These are phyloP conservation scores for Venusia cambrica DNA, from an alignment of 2,888 invertebrate genomes.

Conservation along the genomic window DNA sequence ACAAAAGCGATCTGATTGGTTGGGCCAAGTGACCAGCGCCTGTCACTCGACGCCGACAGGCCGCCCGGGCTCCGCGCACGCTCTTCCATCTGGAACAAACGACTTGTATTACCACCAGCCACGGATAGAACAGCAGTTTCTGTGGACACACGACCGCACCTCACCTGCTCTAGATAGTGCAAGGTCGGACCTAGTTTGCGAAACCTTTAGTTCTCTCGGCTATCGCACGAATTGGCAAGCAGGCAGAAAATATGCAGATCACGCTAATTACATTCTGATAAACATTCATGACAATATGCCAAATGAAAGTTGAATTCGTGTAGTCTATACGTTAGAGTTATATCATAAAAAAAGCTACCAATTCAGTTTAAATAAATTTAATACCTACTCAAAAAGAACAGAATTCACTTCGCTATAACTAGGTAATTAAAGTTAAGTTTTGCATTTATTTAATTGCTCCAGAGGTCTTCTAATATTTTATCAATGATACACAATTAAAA, in stretches of 20 bases:
- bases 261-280: not conserved
- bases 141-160: conserved; percentile 29
- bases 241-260: not conserved
- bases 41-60: conserved; percentile 67
- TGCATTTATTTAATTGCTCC: too few relatives aligned
- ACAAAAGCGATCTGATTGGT: conserved; percentile 51
- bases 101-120: conserved; percentile 47
- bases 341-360: too few relatives aligned
- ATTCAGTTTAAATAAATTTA: too few relatives aligned
- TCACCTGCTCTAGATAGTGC: conserved; percentile 30
- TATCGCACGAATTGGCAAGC: conserved; percentile 1
- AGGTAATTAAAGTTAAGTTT: too few relatives aligned
- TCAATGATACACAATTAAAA: too few relatives aligned
- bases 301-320: conserved; percentile 11
- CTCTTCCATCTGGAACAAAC: conserved; percentile 72
- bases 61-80: conserved; percentile 62
- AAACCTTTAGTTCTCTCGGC: conserved; percentile 8
- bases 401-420: too few relatives aligned
- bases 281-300: conserved; percentile 21
- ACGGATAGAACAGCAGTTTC: conserved; percentile 8
- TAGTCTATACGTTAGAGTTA: too few relatives aligned
- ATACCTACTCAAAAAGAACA: too few relatives aligned
- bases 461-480: too few relatives aligned
- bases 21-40: conserved; percentile 54
- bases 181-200: conserved; percentile 27